Percentiles rank a stretch among this genome's conserved stretches.
Evolutionary conservation across 2,797 vertebrate species (phyloP).

Genomic region (Synanceia verrucosa): DNA sequence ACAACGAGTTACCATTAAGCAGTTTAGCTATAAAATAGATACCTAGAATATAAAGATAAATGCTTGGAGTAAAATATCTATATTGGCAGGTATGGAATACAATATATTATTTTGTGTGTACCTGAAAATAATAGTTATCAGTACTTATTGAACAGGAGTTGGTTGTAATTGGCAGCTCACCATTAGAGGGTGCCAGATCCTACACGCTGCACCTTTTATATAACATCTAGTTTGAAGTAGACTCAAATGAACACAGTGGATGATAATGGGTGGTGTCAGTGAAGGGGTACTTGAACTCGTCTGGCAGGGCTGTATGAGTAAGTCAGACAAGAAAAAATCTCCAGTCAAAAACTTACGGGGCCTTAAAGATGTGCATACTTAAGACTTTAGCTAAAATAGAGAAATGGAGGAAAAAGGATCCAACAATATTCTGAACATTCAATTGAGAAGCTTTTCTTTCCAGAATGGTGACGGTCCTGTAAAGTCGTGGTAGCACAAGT

Average conservation of each 20-base stretch:
- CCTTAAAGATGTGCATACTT: not conserved
- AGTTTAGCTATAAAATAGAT: not conserved
- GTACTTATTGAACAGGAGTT: too few relatives aligned
- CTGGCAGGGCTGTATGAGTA: not conserved
- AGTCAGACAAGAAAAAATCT: not conserved
- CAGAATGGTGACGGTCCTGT: conserved; percentile 12
- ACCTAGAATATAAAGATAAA: not conserved
- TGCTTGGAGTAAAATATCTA: too few relatives aligned
- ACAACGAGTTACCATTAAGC: not conserved
- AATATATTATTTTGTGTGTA: too few relatives aligned
- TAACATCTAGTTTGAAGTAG: not conserved
- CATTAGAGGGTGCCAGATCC: too few relatives aligned
- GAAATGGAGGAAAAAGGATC: conserved; percentile 5
- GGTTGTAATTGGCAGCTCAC: too few relatives aligned
- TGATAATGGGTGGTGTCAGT: not conserved
- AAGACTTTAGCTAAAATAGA: not conserved
- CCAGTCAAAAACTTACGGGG: not conserved
- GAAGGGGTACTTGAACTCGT: not conserved
- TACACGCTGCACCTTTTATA: too few relatives aligned
- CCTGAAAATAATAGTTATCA: too few relatives aligned
- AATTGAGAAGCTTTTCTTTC: not conserved
- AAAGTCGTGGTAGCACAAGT: conserved; percentile 10
- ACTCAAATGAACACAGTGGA: not conserved
- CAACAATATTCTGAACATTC: not conserved
- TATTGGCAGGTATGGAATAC: too few relatives aligned